Evolutionary conservation across 2,888 invertebrate genomes (phyloP), one percentile per base, ranked within the genome.

Genomic region (Esperia sulphurella): DNA sequence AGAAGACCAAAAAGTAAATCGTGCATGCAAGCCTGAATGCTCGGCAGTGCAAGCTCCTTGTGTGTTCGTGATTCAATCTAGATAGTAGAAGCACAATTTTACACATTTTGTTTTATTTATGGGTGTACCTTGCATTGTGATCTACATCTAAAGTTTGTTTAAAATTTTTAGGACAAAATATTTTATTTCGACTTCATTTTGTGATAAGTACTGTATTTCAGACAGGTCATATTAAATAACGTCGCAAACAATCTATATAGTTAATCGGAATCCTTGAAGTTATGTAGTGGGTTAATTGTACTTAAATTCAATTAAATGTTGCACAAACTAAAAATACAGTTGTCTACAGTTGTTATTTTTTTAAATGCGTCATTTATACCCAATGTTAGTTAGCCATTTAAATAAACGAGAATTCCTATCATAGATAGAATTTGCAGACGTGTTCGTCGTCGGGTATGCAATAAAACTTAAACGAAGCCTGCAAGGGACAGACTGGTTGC

Each of bases 341-440:
- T n/a, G n/a, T n/a, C n/a, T n/a, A n/a, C n/a, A n/a, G n/a, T n/a
- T n/a, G n/a, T n/a, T n/a, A n/a, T n/a, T n/a, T n/a, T n/a, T n/a
- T n/a, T n/a, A n/a, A n/a, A 21, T 21, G 21, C 21, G 21, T 3
- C 21, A 21, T 21, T 21, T 33, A 4, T 46, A 45, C 50, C 53
- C 51, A 59, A 55, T 53, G 48, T 59, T 42, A n/a, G 56, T 45
- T 51, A 55, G 53, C 50, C 58, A 58, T 69, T 58, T 57, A 21
- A 21, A 21, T 2, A 53, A 49, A 53, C 52, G 41, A 58, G 45
- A 63, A 58, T 68, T 67, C 70, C 62, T 54, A 59, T 21, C 72
- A 75, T 72, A 71, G 65, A 72, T 74, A 63, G 65, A 70, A 81
- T 80, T 71, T 61, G 71, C 74, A 80, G 80, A 79, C 81, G 57